Percentiles rank a stretch among this genome's conserved stretches.
phyloP scores from a whole-genome alignment of 2,888 invertebrate species.

The Drepana falcataria region DNA sequence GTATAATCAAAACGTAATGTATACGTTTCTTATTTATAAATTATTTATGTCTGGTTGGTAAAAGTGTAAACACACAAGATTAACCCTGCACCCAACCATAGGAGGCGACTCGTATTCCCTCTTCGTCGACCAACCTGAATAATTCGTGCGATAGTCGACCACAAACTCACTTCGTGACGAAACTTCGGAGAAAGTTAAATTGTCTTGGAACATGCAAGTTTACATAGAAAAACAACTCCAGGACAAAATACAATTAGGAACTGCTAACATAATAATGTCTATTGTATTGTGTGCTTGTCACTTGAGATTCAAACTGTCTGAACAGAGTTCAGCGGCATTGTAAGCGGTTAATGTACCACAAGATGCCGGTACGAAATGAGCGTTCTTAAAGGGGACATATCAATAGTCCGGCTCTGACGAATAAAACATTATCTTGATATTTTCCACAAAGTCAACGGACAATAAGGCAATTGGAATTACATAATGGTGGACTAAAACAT shows the following conservation, averaged over 20 bases:
- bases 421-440: too few species aligned
- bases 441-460: too few species aligned
- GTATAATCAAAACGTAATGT: too few species aligned
- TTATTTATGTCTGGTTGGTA: too few species aligned
- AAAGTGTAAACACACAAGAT: too few species aligned
- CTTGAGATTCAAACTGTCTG: background rate
- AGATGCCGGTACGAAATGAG: too few species aligned
- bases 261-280: background rate
- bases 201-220: background rate
- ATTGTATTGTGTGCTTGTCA: background rate
- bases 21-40: too few species aligned
- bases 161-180: background rate
- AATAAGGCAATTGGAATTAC: too few species aligned
- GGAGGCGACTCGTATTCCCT: background rate
- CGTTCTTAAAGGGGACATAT: too few species aligned
- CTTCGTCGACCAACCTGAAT: background rate
- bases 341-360: background rate
- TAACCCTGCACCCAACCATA: too few species aligned
- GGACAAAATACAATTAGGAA: background rate
- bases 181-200: constrained; percentile 1
- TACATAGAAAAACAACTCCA: background rate
- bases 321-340: background rate
- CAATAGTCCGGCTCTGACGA: too few species aligned
- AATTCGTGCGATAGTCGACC: background rate
- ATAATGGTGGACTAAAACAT: too few species aligned